phyloP scores from a whole-genome alignment of 1,140 invertebrate species.

The Ceratitis capitata region DNA sequence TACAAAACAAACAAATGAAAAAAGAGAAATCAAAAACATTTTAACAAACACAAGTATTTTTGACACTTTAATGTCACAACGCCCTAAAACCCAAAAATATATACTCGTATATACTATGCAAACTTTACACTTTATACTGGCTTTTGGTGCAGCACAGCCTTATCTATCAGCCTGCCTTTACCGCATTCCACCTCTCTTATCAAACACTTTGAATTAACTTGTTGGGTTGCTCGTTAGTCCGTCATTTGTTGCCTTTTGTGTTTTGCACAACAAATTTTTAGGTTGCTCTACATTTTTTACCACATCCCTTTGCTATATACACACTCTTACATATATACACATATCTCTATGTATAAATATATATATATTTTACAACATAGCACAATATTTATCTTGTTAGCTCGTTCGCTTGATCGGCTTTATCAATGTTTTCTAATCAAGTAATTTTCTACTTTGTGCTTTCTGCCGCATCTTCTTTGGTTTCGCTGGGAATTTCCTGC shows the following conservation, averaged over 20 bases:
- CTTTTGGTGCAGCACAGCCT: background rate
- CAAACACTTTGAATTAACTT: background rate
- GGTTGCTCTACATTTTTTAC: background rate
- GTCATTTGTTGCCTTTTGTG: conserved; percentile 12
- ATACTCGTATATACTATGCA: background rate
- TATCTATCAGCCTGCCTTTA: background rate
- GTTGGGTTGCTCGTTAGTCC: conserved; percentile 1
- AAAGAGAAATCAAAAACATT: too few species aligned
- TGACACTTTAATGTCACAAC: conserved; percentile 15
- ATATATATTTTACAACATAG: too few species aligned
- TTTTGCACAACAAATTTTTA: background rate
- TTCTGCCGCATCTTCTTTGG: background rate
- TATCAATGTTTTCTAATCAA: conserved; percentile 32
- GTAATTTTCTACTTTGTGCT: background rate
- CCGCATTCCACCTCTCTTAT: background rate
- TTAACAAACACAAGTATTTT: background rate
- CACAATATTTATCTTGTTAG: conserved; percentile 9
- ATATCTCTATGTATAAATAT: too few species aligned
- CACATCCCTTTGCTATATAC: too few species aligned
- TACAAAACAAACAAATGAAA: background rate
- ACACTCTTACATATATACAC: too few species aligned
- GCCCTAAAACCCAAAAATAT: background rate
- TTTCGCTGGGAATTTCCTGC: background rate
- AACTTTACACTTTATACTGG: too few species aligned
- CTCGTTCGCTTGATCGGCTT: background rate